A percentile compares a stretch with the other conserved stretches of the same genome.
These are phyloP conservation scores for Henicopernis longicauda DNA, from an alignment of 2,113 vertebrate species.

Conservation along the genomic window DNA sequence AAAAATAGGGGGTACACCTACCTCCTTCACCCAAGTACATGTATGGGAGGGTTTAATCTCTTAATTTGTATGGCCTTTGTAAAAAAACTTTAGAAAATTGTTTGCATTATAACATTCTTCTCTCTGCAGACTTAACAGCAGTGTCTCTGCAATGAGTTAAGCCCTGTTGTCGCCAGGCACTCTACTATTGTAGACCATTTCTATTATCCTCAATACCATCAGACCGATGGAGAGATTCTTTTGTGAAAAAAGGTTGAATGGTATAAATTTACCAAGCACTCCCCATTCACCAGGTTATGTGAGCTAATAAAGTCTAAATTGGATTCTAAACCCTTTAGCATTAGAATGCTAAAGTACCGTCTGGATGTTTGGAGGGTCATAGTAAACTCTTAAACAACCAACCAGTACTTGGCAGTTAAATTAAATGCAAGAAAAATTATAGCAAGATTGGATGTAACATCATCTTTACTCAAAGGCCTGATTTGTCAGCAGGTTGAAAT, in stretches of 20 bases:
- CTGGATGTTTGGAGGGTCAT: background rate
- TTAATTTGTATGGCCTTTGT: background rate
- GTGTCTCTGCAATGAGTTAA: background rate
- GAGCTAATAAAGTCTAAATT: conserved; percentile 41
- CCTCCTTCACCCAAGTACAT: background rate
- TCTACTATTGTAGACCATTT: background rate
- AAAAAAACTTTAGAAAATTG: background rate
- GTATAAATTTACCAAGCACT: background rate
- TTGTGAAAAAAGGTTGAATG: background rate
- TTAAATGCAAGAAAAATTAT: conserved; percentile 18
- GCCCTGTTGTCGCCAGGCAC: background rate
- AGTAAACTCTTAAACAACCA: background rate
- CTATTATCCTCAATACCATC: background rate
- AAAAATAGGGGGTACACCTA: background rate
- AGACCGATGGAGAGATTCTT: background rate
- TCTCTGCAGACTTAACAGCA: background rate
- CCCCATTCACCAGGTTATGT: background rate
- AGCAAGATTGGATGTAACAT: background rate
- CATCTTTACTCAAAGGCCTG: background rate
- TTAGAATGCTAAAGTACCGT: background rate
- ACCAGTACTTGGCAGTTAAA: background rate
- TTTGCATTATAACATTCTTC: background rate
- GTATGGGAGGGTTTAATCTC: background rate
- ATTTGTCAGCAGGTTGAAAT: conserved; percentile 10
- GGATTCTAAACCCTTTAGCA: conserved; percentile 17